Conservation (phyloP, 2,113 vertebrate genomes). For the Halichoeres trimaculatus region DNA sequence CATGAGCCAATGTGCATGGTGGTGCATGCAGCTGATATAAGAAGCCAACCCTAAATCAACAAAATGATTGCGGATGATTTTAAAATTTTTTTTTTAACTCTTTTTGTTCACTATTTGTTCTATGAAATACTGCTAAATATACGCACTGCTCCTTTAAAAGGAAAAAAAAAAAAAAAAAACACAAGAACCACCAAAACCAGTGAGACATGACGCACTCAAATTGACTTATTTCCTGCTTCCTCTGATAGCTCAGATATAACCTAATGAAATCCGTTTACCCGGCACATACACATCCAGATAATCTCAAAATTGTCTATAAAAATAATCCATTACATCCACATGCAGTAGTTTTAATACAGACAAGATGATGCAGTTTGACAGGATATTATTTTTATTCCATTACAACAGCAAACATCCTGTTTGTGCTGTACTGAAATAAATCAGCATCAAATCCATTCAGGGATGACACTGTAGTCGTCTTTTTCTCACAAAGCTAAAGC, state of each 20-base stretch:
- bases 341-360: not conserved
- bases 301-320: not conserved
- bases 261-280: not conserved
- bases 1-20: no score
- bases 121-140: no score
- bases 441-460: not conserved
- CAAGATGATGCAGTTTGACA: not conserved
- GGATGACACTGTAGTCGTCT: not conserved
- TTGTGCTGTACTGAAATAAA: not conserved
- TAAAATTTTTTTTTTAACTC: no score
- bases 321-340: not conserved
- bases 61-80: no score
- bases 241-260: not conserved
- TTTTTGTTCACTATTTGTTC: no score
- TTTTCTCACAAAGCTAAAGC: not conserved
- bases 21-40: no score
- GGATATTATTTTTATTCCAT: not conserved
- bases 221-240: not conserved
- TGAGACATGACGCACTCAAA: not conserved
- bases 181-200: not conserved
- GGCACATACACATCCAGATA: not conserved
- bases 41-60: no score
- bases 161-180: not conserved
- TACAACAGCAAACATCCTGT: not conserved
- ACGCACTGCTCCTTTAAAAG: no score